Evolutionary conservation across 2,888 invertebrate genomes (phyloP), one percentile per base, ranked within the genome.

Genomic region (Salpingus planirostris): DNA sequence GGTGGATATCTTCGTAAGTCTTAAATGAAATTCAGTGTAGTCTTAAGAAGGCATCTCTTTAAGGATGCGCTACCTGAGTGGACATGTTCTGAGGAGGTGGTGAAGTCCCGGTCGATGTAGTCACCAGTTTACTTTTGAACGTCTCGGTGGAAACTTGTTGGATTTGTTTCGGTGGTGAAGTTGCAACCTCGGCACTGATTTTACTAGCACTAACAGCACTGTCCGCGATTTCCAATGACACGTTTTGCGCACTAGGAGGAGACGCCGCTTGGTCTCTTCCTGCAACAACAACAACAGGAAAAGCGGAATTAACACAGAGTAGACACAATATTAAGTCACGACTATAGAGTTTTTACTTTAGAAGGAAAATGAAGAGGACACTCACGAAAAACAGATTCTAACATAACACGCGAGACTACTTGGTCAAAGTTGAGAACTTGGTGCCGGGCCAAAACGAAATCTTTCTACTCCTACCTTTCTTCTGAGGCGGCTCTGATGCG

Each of bases 51-150:
- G n/a, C n/a, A n/a, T n/a, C n/a, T n/a, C n/a, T n/a, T n/a, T n/a
- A n/a, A n/a, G n/a, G n/a, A n/a, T 15, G 13, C 35, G 36, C 44
- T 53, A 71, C 73, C 62, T 90, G 89, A 13, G 89, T 90, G 13
- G 88, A 85, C 54, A 85, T 87, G 57, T 70, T 85, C 62, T 89
- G 89, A 2, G 89, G 88, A 15, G 87, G 85, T 24, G 89, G 88
- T 15, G 87, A 88, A 15, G 88, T 88, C 36, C 83, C 86, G 35
- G 82, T n/a, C n/a, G n/a, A 83, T 24, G 67, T 65, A 15, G 64
- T 56, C 31, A 40, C 38, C 33, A 75, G 69, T 2, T 77, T 78
- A 44, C n/a, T n/a, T n/a, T n/a, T n/a, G n/a, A n/a, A n/a, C n/a
- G n/a, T n/a, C n/a, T n/a, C n/a, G n/a, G n/a, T n/a, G n/a, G n/a